Evolutionary conservation across 1,140 invertebrate genomes (phyloP), one percentile per base, ranked within the genome.

Genomic region (Solen grandis): DNA sequence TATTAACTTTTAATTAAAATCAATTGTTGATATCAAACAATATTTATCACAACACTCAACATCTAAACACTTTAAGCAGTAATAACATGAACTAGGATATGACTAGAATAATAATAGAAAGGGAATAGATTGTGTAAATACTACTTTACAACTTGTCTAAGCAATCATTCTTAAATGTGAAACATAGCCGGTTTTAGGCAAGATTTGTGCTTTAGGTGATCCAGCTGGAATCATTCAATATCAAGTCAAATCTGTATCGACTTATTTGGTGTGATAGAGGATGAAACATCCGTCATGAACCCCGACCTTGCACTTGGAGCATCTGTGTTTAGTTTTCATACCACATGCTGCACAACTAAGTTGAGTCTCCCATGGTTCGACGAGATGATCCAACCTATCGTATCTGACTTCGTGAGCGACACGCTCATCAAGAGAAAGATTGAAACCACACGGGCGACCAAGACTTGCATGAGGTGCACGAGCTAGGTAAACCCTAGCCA

Each of bases 311-410:
- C 41, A 46, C 41, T 46, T 8, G 19, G 19, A 35, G 62, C 38
- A 31, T n/a, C 2, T 65, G 41, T 19, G 41, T 19, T 46, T 46
- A 10, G 41, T 46, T 46, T 46, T 46, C 41, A 46, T 46, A 19
- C 41, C 19, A 10, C 41, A 46, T 10, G 41, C 19, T 46, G 19
- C 41, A 46, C 41, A 19, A 8, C 41, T 46, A 19, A 46, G 8
- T 46, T 46, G 41, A 10, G 41, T 10, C 19, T 46, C 41, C 19
- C 36, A 41, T 22, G 35, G 31, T 29, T 65, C 38, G 22, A 33
- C 38, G 36, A 35, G 33, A 35, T 65, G 62, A 65, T 65, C 62
- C 41, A 19, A 46, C 19, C 19, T 46, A 46, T 46, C 41, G 19
- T 46, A 46, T 46, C 41, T 46, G 8, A 46, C 41, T 19, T 46